Percentiles rank a stretch among this genome's conserved stretches.
These are phyloP conservation scores for Apteryx mantelli DNA, from an alignment of 2,113 vertebrate species.

Conservation along the genomic window DNA sequence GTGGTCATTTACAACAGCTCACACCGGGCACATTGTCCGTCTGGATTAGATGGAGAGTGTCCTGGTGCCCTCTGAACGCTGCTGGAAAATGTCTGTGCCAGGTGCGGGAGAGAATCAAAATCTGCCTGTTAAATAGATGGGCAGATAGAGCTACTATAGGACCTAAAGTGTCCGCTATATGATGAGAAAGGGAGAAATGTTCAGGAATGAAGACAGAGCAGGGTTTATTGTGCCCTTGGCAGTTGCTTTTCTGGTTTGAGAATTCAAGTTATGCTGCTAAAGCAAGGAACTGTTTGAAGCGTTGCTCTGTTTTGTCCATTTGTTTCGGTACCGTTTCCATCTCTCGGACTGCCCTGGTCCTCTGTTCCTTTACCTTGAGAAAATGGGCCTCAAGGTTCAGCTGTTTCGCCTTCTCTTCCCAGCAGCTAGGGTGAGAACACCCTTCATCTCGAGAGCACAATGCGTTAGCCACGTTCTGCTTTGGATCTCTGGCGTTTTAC, in stretches of 20 bases:
- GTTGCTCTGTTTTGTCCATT: not conserved
- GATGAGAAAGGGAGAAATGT: not conserved
- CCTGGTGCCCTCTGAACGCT: not conserved
- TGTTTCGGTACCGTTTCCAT: not conserved
- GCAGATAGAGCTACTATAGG: not conserved
- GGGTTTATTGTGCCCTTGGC: not conserved
- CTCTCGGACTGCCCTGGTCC: not conserved
- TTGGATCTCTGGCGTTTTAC: not conserved
- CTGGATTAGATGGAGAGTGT: not conserved
- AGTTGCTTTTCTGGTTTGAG: not conserved
- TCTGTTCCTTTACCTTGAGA: not conserved
- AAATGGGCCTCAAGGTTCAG: not conserved
- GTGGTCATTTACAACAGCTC: not conserved
- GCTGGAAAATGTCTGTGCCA: not conserved
- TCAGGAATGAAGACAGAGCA: not conserved
- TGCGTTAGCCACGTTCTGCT: not conserved
- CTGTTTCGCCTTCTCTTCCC: not conserved
- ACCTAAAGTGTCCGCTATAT: fast-evolving
- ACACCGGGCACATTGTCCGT: too few relatives aligned
- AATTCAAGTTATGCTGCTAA: not conserved
- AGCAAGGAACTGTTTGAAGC: not conserved
- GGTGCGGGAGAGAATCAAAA: not conserved
- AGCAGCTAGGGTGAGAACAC: not conserved
- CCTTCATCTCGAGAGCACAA: not conserved
- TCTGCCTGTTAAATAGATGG: not conserved